These are phyloP conservation scores for Danio choprae DNA, from an alignment of 2,797 vertebrate species.

Conservation along the genomic window DNA sequence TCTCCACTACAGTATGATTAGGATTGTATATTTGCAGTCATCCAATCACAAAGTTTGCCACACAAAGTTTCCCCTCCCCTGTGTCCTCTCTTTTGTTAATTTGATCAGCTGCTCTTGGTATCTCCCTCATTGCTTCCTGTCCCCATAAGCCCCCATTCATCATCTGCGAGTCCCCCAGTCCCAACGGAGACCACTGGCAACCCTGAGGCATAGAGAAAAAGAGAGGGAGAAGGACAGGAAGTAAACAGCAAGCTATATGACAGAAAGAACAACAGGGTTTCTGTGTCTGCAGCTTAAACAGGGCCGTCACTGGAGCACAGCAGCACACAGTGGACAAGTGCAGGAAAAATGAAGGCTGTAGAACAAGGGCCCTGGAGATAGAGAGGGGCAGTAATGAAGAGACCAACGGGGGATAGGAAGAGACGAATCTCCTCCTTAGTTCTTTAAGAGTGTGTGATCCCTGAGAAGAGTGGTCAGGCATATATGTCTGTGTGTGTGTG, in stretches of 20 bases:
- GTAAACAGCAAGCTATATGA: slow-evolving; percentile 37
- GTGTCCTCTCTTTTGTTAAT: slow-evolving; percentile 20
- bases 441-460: slow-evolving; percentile 41
- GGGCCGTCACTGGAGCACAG: slow-evolving; percentile 23
- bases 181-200: slow-evolving; percentile 27
- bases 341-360: slow-evolving; percentile 37
- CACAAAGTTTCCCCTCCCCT: neutral
- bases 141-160: slow-evolving; percentile 26
- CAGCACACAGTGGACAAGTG: slow-evolving; percentile 19
- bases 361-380: slow-evolving; percentile 38
- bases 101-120: slow-evolving; percentile 35
- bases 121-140: slow-evolving; percentile 11
- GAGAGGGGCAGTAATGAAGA: slow-evolving; percentile 32
- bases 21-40: slow-evolving; percentile 3
- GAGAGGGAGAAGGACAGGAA: slow-evolving; percentile 33
- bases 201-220: slow-evolving; percentile 18
- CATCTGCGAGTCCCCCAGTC: slow-evolving; percentile 26
- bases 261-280: slow-evolving; percentile 36
- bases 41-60: neutral
- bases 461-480: slow-evolving; percentile 2
- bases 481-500: neutral
- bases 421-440: slow-evolving; percentile 25
- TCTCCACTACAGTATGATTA: neutral
- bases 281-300: slow-evolving; percentile 30
- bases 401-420: slow-evolving; percentile 11